Evolutionary conservation across 2,113 vertebrate species (phyloP).

Genomic region (Sylvietta virens): DNA sequence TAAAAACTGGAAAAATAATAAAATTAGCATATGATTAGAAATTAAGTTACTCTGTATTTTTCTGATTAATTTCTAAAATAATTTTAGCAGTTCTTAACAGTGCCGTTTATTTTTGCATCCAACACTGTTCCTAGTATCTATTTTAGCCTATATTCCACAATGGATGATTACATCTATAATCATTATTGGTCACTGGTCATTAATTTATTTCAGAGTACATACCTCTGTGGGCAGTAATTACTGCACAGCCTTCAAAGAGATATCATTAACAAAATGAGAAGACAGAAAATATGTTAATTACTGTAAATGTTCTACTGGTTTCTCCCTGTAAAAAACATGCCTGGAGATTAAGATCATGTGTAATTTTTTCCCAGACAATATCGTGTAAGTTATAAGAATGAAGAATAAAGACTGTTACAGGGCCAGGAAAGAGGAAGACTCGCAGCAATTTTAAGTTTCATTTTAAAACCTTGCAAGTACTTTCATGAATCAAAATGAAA

Average conservation of each 20-base stretch:
- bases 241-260: conserved; percentile 70
- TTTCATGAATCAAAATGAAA: neutral
- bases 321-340: conserved; percentile 70
- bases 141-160: conserved; percentile 67
- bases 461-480: conserved; percentile 20
- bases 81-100: conserved; percentile 33
- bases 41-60: neutral
- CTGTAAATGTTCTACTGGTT: conserved; percentile 66
- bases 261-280: conserved; percentile 82
- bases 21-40: neutral
- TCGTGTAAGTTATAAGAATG: neutral
- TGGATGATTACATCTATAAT: conserved; percentile 73
- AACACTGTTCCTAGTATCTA: conserved; percentile 44
- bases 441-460: neutral
- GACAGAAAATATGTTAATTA: conserved; percentile 77
- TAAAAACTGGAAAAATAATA: neutral
- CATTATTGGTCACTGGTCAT: conserved; percentile 80
- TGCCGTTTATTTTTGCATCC: conserved; percentile 8
- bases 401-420: neutral
- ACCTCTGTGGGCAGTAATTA: conserved; percentile 79
- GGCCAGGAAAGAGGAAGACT: neutral
- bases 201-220: conserved; percentile 74
- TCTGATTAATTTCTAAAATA: conserved; percentile 15
- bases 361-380: conserved; percentile 56
- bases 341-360: conserved; percentile 66